A percentile compares a stretch with the other conserved stretches of the same genome.
Conservation (phyloP, 2,797 vertebrate genomes). For the Pygocentrus nattereri region DNA sequence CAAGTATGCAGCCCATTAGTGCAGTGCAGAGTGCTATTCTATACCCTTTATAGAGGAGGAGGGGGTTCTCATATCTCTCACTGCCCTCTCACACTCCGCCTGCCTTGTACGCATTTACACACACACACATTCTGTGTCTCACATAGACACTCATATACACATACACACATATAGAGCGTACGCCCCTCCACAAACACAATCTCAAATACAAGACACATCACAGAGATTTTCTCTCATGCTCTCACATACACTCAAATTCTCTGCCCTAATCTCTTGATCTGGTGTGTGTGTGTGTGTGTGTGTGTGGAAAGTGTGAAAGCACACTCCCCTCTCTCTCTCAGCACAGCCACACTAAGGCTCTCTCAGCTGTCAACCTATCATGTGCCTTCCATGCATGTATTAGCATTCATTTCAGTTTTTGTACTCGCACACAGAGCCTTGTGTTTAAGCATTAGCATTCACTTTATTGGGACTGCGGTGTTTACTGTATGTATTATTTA, state of each 20-base stretch:
- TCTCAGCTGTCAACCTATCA: constrained; percentile 18
- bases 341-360: neutral
- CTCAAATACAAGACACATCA: too few species aligned
- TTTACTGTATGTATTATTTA: constrained; percentile 10
- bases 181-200: too few species aligned
- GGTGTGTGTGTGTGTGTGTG: neutral
- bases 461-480: constrained; percentile 2
- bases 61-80: constrained; percentile 10
- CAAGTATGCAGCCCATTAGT: constrained; percentile 38
- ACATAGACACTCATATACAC: constrained; percentile 3
- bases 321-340: neutral
- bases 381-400: constrained; percentile 8
- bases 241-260: too few species aligned
- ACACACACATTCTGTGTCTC: neutral
- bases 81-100: neutral
- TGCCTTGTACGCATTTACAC: neutral
- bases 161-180: too few species aligned
- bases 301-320: neutral
- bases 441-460: constrained; percentile 6
- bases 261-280: constrained; percentile 19
- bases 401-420: constrained; percentile 17
- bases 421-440: neutral
- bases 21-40: constrained; percentile 37
- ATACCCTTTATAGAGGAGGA: constrained; percentile 28
- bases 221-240: too few species aligned